Evolutionary conservation across 2,113 vertebrate species (phyloP).

Genomic region (Chamaetylas fuelleborni): DNA sequence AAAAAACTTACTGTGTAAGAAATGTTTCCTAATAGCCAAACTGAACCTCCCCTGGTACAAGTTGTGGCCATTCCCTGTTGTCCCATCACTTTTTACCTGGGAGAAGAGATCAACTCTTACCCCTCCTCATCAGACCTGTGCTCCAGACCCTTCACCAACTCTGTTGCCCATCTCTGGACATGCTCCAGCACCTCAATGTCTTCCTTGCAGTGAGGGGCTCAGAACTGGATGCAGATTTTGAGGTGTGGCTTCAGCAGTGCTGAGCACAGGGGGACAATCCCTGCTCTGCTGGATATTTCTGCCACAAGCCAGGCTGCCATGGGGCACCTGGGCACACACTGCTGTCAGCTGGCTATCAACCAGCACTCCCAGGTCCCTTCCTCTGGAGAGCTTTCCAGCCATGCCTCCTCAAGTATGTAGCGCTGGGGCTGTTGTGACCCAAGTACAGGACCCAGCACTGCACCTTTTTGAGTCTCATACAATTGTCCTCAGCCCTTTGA

Average conservation of each 20-base stretch:
- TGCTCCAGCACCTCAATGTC: neutral
- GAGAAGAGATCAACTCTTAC: neutral
- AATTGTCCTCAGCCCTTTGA: neutral
- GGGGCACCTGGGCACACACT: too few relatives aligned
- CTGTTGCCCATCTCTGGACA: neutral
- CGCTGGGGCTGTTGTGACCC: neutral
- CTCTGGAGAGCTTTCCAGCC: neutral
- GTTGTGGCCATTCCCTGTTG: neutral
- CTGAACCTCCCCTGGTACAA: neutral
- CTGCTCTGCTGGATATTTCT: neutral
- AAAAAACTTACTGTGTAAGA: neutral
- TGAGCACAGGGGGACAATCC: too few relatives aligned
- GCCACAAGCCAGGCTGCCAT: too few relatives aligned
- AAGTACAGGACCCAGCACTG: neutral
- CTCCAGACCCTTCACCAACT: neutral
- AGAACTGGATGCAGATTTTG: neutral
- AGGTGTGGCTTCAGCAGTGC: neutral
- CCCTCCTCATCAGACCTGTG: fast-evolving
- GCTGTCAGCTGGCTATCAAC: neutral
- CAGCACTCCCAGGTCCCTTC: neutral
- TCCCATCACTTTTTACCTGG: neutral
- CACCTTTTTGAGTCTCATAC: neutral
- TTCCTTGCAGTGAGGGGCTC: neutral
- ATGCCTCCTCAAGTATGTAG: neutral
- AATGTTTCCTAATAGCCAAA: neutral